A percentile compares a stretch with the other conserved stretches of the same genome.
These are phyloP conservation scores for Urophycis tenuis DNA, from an alignment of 2,797 vertebrate species.

Conservation along the genomic window DNA sequence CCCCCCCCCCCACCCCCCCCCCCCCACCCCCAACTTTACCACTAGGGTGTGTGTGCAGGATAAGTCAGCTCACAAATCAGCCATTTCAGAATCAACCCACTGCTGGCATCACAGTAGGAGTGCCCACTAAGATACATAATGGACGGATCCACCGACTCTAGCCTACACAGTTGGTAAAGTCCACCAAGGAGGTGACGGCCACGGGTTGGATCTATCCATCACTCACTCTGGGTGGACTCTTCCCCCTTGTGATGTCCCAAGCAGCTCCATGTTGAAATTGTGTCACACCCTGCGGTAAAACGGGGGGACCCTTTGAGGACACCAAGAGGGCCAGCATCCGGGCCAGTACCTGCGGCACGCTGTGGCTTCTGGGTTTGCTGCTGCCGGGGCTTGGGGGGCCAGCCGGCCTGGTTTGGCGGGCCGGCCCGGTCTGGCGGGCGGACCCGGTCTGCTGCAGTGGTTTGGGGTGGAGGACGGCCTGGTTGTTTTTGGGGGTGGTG, in stretches of 20 bases:
- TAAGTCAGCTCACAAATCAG: too few relatives aligned
- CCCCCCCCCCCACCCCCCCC: too few relatives aligned
- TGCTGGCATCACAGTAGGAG: not conserved
- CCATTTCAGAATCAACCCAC: not conserved
- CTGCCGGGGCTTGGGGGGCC: slow-evolving; percentile 29
- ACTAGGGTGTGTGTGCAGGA: too few relatives aligned
- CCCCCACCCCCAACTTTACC: too few relatives aligned
- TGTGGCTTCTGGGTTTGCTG: slow-evolving; percentile 41
- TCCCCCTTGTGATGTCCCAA: not conserved
- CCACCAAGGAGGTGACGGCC: not conserved
- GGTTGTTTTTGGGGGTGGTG: slow-evolving; percentile 26
- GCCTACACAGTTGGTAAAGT: not conserved
- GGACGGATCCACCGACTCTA: not conserved
- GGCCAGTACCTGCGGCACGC: slow-evolving; percentile 49
- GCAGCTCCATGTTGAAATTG: not conserved
- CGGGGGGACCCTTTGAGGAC: not conserved
- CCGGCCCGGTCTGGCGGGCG: slow-evolving; percentile 24
- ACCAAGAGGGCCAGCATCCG: not conserved
- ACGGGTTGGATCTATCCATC: too few relatives aligned
- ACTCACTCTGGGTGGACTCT: not conserved
- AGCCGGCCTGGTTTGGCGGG: not conserved
- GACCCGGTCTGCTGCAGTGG: slow-evolving; percentile 34
- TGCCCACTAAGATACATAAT: not conserved
- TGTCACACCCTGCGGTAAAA: not conserved
- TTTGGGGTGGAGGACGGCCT: slow-evolving; percentile 35